Conservation (phyloP, 2,888 invertebrate species). For the Cephus pygmeus region DNA sequence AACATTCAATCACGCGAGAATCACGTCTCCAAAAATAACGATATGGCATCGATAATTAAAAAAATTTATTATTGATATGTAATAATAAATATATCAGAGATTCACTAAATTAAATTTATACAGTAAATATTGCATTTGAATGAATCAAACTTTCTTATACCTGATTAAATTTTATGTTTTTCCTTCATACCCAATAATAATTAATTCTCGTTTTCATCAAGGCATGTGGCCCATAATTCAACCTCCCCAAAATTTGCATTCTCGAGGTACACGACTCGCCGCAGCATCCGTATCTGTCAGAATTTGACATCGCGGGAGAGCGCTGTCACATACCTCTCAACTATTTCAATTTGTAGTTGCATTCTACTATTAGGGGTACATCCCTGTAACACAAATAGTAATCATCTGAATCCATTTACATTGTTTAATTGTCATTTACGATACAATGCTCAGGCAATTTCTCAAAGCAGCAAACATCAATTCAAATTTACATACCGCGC, state of each 20-base stretch:
- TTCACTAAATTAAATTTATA: not conserved
- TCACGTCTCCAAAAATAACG: not conserved
- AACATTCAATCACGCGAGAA: not conserved
- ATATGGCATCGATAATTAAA: not conserved
- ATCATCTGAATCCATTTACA: constrained; percentile 42
- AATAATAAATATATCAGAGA: not conserved
- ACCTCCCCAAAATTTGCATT: constrained; percentile 20
- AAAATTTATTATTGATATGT: not conserved
- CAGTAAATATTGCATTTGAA: not conserved
- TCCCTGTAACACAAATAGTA: constrained; percentile 19
- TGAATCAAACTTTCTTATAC: not conserved
- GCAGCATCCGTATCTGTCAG: constrained; percentile 23
- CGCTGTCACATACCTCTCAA: constrained; percentile 23
- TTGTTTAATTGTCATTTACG: constrained; percentile 26
- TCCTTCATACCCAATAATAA: not conserved
- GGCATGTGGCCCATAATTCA: constrained; percentile 10
- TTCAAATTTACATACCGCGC: not conserved
- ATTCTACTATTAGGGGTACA: constrained; percentile 25
- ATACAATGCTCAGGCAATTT: not conserved
- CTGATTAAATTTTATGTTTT: not conserved
- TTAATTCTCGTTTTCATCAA: not conserved
- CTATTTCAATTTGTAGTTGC: constrained; percentile 45
- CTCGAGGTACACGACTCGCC: not conserved
- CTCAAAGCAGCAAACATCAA: not conserved
- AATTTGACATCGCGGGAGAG: constrained; percentile 23